Conservation (phyloP, 2,888 invertebrate genomes). For the Cosmia trapezina region DNA sequence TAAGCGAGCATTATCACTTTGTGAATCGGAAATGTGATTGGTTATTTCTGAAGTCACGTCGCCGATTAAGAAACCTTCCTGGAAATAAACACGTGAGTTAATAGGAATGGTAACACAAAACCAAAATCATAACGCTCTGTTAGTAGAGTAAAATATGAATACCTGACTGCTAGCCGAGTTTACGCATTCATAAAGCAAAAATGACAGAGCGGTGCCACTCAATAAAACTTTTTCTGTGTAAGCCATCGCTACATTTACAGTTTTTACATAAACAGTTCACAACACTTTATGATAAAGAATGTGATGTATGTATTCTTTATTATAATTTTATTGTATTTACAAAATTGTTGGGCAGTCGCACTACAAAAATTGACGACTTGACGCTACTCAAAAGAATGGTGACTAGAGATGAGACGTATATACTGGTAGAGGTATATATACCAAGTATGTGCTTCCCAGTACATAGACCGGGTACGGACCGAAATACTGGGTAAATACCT, state of each 20-base stretch:
- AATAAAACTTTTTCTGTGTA: constrained; percentile 89
- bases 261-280: constrained; percentile 10
- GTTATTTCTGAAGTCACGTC: constrained; percentile 91
- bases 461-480: too few species aligned
- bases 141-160: constrained; percentile 35
- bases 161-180: constrained; percentile 91
- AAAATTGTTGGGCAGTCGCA: constrained; percentile 29
- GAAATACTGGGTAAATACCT: too few species aligned
- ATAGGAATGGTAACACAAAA: not conserved
- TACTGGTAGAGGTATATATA: too few species aligned
- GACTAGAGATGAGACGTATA: too few species aligned
- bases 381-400: constrained; percentile 13
- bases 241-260: constrained; percentile 73
- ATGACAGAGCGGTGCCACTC: constrained; percentile 92
- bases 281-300: constrained; percentile 2
- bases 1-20: constrained; percentile 91
- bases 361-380: constrained; percentile 24
- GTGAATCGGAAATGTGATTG: constrained; percentile 92
- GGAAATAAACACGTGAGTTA: constrained; percentile 62
- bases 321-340: constrained; percentile 45
- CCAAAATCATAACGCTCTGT: not conserved
- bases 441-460: too few species aligned
- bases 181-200: constrained; percentile 92
- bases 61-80: constrained; percentile 92
- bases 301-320: constrained; percentile 6